These are phyloP conservation scores for Crypturellus undulatus DNA, from an alignment of 2,113 vertebrate species.

Conservation along the genomic window DNA sequence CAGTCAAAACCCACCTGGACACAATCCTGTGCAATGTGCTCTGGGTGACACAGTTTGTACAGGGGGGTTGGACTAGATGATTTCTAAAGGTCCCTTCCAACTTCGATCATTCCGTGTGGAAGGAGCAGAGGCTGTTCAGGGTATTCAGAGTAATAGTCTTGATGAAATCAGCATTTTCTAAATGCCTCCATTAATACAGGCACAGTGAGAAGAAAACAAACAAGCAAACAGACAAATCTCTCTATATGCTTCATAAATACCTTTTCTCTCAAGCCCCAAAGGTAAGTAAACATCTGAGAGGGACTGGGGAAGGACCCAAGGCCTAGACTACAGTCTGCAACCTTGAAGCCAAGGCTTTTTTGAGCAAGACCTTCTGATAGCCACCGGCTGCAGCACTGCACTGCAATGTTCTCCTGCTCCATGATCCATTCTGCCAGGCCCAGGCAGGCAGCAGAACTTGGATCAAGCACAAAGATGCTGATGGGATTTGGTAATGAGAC, in stretches of 20 bases:
- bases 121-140: neutral
- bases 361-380: neutral
- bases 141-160: neutral
- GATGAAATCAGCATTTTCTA: neutral
- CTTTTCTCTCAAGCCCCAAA: neutral
- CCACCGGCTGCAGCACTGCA: neutral
- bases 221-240: neutral
- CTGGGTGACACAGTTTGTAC: too few species aligned
- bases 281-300: neutral
- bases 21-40: too few species aligned
- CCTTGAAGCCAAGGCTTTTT: neutral
- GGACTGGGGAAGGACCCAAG: neutral
- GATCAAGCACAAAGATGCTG: neutral
- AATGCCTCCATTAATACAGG: neutral
- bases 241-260: neutral
- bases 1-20: too few species aligned
- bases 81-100: too few species aligned
- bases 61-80: too few species aligned
- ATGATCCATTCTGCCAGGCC: accelerated
- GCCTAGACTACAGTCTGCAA: neutral
- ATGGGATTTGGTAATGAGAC: neutral
- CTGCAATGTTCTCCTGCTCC: neutral
- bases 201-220: neutral
- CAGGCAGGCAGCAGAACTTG: neutral
- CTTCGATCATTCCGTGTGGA: too few species aligned